Evolutionary conservation across 2,797 vertebrate species (phyloP), one percentile per base, ranked within the genome.

Genomic region (Hafferia zeledoni): DNA sequence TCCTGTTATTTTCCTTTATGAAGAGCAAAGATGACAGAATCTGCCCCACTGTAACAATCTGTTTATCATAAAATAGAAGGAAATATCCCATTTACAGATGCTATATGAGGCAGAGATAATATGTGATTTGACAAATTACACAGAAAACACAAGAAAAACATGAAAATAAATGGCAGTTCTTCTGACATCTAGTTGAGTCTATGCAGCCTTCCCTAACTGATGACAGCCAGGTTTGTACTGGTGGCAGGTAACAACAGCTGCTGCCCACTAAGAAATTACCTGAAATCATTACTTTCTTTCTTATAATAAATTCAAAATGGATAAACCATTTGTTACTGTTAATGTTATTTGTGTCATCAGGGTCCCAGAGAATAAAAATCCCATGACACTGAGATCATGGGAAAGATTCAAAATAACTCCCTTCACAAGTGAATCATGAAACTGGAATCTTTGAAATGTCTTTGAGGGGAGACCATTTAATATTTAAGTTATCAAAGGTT

Each of bases 361-460:
- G 13, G 75, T 96, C 84, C 83, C 60, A 87, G 67, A 92, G 80
- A 81, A 69, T 76, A 89, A 94, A 92, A 95, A 70, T 97, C 97
- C 89, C 95, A 96, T 85, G 96, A 97, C 93, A 96, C 72, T 85
- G 92, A 97, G 97, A 97, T 95, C 97, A 97, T 97, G 96, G 96
- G 96, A 97, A 97, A 96, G 70, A 64, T 24, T 97, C 94, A 96
- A 97, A 97, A 88, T 96, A 95, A 94, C 93, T 97, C 87, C 43
- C 80, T 90, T 95, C 79, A 91, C 53, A 78, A 95, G 72, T 96
- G 94, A 97, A 94, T 97, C 95, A 97, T 91, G 95, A 90, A 95
- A 93, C 80, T 97, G 96, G 96, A 97, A 96, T 91, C 86, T 88
- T 28, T 87, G 64, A 90, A 78, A 81, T 83, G 70, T 78, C 72